Evolutionary conservation across 2,113 vertebrate genomes (phyloP).

Genomic region (Hassar affinis): DNA sequence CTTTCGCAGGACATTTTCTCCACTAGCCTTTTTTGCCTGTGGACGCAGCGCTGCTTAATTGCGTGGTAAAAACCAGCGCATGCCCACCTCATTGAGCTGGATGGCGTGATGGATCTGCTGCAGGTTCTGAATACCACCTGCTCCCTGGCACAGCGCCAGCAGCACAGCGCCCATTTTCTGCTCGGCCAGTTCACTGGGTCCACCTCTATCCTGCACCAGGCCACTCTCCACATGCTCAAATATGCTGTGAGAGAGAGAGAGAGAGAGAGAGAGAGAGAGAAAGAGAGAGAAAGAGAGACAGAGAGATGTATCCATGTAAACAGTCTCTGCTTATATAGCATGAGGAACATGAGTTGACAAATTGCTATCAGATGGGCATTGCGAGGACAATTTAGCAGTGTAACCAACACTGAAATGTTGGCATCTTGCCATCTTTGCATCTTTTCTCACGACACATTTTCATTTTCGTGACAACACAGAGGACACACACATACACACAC

Average conservation of each 20-base stretch:
- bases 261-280: conserved; percentile 16
- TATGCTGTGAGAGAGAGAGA: conserved; percentile 67
- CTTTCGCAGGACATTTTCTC: not conserved
- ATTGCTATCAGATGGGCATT: conserved; percentile 46
- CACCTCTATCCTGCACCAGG: conserved; percentile 69
- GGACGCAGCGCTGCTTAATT: conserved; percentile 95
- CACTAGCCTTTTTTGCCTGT: conserved; percentile 76
- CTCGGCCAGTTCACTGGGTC: conserved; percentile 86
- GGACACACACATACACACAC: not conserved
- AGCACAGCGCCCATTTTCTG: conserved; percentile 97
- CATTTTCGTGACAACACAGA: not conserved
- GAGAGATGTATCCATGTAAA: conserved; percentile 9
- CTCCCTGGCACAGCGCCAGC: conserved; percentile 97
- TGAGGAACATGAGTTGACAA: conserved; percentile 40
- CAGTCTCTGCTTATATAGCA: conserved; percentile 34
- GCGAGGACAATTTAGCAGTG: conserved; percentile 48
- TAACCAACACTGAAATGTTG: conserved; percentile 45
- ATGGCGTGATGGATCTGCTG: conserved; percentile 99
- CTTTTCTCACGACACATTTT: not conserved
- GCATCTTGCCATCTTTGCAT: conserved; percentile 24
- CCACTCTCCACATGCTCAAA: conserved; percentile 71
- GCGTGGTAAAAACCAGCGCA: conserved; percentile 88
- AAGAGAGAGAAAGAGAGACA: conserved; percentile 20
- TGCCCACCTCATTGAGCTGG: conserved; percentile 99
- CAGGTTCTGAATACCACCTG: conserved; percentile 96